A percentile compares a stretch with the other conserved stretches of the same genome.
Conservation (phyloP, 2,113 vertebrate species). For the Eretmochelys imbricata region DNA sequence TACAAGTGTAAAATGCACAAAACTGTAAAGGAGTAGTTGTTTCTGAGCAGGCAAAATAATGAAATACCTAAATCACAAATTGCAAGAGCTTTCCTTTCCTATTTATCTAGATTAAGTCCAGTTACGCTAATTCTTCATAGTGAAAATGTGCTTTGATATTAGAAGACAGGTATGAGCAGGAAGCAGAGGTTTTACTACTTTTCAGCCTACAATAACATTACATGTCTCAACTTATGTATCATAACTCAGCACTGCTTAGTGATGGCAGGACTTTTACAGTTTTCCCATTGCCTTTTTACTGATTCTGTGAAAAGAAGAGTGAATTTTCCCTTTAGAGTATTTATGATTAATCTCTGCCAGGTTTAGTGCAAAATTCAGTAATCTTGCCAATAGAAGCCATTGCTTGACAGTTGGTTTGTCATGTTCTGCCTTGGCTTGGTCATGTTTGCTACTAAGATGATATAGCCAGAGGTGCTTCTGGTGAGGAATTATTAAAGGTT, state of each 20-base stretch:
- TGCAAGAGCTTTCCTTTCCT: not conserved
- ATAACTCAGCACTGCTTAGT: not conserved
- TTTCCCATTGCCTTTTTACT: slow-evolving; percentile 34
- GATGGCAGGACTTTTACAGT: not conserved
- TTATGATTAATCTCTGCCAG: slow-evolving; percentile 60
- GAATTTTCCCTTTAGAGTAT: slow-evolving; percentile 57
- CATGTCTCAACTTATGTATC: not conserved
- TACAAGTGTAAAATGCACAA: not conserved
- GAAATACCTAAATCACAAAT: not conserved
- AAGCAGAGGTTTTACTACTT: not conserved
- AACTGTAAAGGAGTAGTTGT: not conserved
- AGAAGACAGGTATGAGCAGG: not conserved
- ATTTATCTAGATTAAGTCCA: not conserved
- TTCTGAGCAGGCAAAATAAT: not conserved
- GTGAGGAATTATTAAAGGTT: slow-evolving; percentile 36
- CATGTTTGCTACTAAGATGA: slow-evolving; percentile 58
- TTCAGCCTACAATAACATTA: not conserved
- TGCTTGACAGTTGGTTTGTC: slow-evolving; percentile 68
- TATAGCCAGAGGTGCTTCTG: slow-evolving; percentile 47
- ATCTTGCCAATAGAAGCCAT: slow-evolving; percentile 69
- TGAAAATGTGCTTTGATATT: not conserved
- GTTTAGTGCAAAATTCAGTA: slow-evolving; percentile 71
- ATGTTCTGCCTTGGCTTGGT: slow-evolving; percentile 63
- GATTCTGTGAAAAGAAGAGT: slow-evolving; percentile 51
- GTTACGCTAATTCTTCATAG: not conserved